Percentiles rank a stretch among this genome's conserved stretches.
phyloP scores from a whole-genome alignment of 2,888 invertebrate species.

The Chromoteleia sp. region DNA sequence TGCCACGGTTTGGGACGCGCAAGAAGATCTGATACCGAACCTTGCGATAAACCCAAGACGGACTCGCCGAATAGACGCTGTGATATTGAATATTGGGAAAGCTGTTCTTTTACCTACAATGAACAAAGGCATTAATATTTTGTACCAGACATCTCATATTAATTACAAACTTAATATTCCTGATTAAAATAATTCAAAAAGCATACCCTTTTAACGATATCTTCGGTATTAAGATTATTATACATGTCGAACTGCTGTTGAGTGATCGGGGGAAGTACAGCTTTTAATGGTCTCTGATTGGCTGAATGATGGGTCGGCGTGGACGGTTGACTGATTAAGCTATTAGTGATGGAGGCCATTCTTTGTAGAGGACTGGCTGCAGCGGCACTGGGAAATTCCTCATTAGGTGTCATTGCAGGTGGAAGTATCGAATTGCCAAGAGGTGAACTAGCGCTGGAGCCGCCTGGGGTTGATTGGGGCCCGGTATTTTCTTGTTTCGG shows the following conservation, averaged over 20 bases:
- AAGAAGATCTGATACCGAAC: conserved; percentile 98
- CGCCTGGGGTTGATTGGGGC: conserved; percentile 88
- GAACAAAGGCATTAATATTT: conserved; percentile 16
- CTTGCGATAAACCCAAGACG: conserved; percentile 98
- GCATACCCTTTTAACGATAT: conserved; percentile 94
- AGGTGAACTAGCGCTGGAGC: conserved; percentile 93
- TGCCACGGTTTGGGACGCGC: conserved; percentile 99
- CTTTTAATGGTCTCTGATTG: conserved; percentile 95
- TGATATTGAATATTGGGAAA: conserved; percentile 98
- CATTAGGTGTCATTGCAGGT: conserved; percentile 92
- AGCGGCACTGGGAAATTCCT: conserved; percentile 92
- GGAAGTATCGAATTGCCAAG: conserved; percentile 94
- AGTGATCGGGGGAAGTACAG: conserved; percentile 98
- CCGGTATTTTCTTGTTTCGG: conserved; percentile 91
- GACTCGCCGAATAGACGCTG: conserved; percentile 99
- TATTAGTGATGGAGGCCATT: conserved; percentile 99
- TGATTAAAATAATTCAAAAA: neutral
- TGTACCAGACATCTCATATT: neutral
- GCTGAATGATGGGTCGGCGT: conserved; percentile 94
- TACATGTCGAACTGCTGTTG: conserved; percentile 99
- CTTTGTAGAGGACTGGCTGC: conserved; percentile 97
- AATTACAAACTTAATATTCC: neutral
- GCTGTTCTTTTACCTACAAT: conserved; percentile 93
- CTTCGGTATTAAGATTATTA: conserved; percentile 98
- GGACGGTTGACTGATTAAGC: conserved; percentile 95